These are phyloP conservation scores for Peromyscus californicus DNA, from an alignment of 2,113 vertebrate genomes.

Conservation along the genomic window DNA sequence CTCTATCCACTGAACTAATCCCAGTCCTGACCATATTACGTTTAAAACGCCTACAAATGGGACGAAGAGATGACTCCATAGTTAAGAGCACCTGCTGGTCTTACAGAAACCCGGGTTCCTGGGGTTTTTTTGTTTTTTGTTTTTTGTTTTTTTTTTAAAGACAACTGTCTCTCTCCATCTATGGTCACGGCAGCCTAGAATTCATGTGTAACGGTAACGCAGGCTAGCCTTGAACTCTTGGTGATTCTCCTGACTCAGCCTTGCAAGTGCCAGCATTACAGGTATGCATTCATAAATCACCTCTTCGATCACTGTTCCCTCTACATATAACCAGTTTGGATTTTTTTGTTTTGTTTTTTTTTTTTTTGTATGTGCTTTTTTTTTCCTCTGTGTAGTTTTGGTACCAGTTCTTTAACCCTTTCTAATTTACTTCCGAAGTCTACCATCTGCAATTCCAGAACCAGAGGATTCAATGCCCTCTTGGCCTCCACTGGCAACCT, in stretches of 20 bases:
- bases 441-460: background rate
- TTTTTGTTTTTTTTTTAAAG: background rate
- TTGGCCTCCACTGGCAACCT: background rate
- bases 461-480: background rate
- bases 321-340: background rate
- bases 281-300: background rate
- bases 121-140: background rate
- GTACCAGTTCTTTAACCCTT: background rate
- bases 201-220: background rate
- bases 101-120: background rate
- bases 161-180: background rate
- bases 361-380: no score
- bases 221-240: background rate
- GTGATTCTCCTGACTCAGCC: background rate
- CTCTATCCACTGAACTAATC: background rate
- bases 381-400: no score
- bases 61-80: background rate
- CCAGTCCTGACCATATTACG: background rate
- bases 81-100: background rate
- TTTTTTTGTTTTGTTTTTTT: no score
- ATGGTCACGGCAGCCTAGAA: background rate
- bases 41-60: conserved; percentile 27
- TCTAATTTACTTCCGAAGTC: background rate
- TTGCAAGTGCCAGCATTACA: background rate
- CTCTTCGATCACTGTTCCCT: background rate